Evolutionary conservation across 1,140 invertebrate species (phyloP).

Genomic region (Sarcophaga peregrina): DNA sequence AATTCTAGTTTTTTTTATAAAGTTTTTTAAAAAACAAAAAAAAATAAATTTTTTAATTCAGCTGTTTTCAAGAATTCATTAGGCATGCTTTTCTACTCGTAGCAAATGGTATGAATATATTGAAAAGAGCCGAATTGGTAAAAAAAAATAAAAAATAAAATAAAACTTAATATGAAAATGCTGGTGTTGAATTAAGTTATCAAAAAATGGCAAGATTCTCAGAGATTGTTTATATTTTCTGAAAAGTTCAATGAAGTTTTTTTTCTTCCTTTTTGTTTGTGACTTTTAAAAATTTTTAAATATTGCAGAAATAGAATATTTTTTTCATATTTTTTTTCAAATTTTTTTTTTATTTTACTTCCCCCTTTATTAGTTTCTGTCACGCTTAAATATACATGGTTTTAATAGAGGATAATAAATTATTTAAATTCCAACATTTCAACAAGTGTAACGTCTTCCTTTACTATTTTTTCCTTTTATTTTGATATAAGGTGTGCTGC

Average conservation of each 20-base stretch:
- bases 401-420: neutral
- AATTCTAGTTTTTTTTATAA: neutral
- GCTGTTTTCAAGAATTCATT: constrained; percentile 28
- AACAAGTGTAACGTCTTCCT: neutral
- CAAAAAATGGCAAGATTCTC: constrained; percentile 26
- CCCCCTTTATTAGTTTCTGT: neutral
- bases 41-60: constrained; percentile 11
- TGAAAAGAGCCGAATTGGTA: constrained; percentile 22
- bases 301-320: neutral
- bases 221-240: neutral
- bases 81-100: no score
- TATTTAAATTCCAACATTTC: neutral
- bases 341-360: neutral
- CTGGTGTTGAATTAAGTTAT: neutral
- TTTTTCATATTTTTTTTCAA: neutral
- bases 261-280: neutral
- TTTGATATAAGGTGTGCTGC: neutral
- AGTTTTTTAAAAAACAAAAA: constrained; percentile 6
- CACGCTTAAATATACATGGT: neutral
- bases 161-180: constrained; percentile 38
- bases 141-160: neutral
- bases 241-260: neutral
- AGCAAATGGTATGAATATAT: neutral
- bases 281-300: neutral
- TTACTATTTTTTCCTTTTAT: no score